Percentiles rank a stretch among this genome's conserved stretches.
phyloP scores from a whole-genome alignment of 2,113 vertebrate species.

The Osmerus eperlanus region DNA sequence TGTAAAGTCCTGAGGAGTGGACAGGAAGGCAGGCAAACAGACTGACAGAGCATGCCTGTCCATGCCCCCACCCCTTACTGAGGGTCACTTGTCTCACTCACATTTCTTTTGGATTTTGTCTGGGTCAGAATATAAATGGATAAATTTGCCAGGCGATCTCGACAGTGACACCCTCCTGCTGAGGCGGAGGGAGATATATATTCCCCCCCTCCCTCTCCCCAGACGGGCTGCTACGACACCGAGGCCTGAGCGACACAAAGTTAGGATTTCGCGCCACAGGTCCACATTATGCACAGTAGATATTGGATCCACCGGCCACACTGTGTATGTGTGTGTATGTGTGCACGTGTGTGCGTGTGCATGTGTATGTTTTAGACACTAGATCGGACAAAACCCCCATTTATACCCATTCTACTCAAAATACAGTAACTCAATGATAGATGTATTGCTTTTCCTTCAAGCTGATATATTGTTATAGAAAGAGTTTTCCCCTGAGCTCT shows the following conservation, averaged over 20 bases:
- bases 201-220: not conserved
- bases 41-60: not conserved
- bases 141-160: slow-evolving; percentile 48
- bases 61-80: not conserved
- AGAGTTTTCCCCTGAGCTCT: not conserved
- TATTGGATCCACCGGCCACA: too few species aligned
- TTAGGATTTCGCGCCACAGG: too few species aligned
- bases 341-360: too few species aligned
- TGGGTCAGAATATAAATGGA: slow-evolving; percentile 62
- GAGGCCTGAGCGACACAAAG: too few species aligned
- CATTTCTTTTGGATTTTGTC: slow-evolving; percentile 48
- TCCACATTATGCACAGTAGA: too few species aligned
- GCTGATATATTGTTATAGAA: not conserved
- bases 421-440: not conserved
- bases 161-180: slow-evolving; percentile 35
- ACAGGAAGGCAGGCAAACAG: not conserved
- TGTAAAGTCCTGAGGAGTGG: not conserved
- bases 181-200: not conserved
- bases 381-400: too few species aligned
- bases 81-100: not conserved
- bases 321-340: too few species aligned
- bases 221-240: too few species aligned
- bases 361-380: too few species aligned
- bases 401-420: too few species aligned
- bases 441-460: not conserved